Base-by-base conservation (phyloP, 2,888 invertebrate species). In the Allolobophora icterica region DNA sequence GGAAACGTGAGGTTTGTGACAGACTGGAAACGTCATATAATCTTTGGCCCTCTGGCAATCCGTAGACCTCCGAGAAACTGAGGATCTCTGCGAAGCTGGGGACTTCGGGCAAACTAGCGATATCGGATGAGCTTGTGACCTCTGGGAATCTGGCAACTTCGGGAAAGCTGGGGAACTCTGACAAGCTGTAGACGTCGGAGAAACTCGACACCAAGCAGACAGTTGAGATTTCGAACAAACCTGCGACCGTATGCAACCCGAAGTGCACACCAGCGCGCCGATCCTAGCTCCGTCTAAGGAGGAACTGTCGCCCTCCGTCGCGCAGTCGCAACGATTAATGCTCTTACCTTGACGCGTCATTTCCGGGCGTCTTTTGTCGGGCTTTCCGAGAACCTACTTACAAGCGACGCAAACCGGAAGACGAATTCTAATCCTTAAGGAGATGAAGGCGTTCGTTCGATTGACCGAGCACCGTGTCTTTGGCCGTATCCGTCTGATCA, bases 341-440 rank as follows among this genome's bases (percentile, higher is more conserved):
- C 30, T n/a, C 71, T 71, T n/a, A 71, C 71, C 71, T 71, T n/a
- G 71, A n/a, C 71, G n/a, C n/a, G n/a, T 71, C 71, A 71, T 71
- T 71, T 71, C 71, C 71, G 8, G n/a, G 1, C n/a, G 30, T 13
- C 17, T n/a, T 71, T 71, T 71, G 30, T 8, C n/a, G 3, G n/a
- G 30, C 71, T 30, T 11, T 71, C n/a, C 71, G 71, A 71, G 30
- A 1, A n/a, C 30, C 71, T 52, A 52, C 52, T 52, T 21, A 52
- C 21, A 52, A 3, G 52, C 52, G 71, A 71, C 30, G n/a, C 4
- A n/a, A n/a, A 71, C 71, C n/a, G 71, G 71, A 71, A 71, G 71
- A 8, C 6, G 52, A 52, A 71, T n/a, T 71, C 71, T 71, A 71
- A 71, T 71, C 71, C 71, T n/a, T 17, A 4, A 11, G 13, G 30